Evolutionary conservation across 2,113 vertebrate species (phyloP).

Genomic region (Xiphorhynchus elegans): DNA sequence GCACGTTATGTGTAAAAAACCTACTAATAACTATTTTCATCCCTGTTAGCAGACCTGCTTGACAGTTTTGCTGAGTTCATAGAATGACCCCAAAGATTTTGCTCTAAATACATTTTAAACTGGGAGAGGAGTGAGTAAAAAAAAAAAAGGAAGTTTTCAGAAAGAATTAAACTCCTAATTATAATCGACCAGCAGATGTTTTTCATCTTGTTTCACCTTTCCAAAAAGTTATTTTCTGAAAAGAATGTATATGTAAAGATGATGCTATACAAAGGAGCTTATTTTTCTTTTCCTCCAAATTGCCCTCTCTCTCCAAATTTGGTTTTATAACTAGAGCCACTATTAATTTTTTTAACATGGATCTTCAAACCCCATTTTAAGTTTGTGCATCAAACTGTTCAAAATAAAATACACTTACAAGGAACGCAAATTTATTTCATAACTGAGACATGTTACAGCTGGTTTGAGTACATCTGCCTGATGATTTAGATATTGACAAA

Average conservation of each 20-base stretch:
- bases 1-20: background rate
- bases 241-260: background rate
- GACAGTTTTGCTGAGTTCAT: background rate
- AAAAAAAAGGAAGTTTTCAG: background rate
- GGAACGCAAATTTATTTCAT: background rate
- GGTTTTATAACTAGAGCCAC: background rate
- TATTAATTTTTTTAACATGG: background rate
- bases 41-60: background rate
- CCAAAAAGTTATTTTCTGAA: background rate
- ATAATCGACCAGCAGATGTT: background rate
- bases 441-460: background rate
- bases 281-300: background rate
- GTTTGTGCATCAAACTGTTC: background rate
- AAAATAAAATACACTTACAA: background rate
- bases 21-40: background rate
- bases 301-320: background rate
- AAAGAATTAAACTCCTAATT: background rate
- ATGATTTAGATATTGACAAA: background rate
- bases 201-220: background rate
- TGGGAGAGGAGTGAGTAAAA: background rate
- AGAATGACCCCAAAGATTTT: background rate
- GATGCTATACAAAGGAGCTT: background rate
- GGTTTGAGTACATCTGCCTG: background rate
- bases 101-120: background rate
- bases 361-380: background rate